A percentile compares a stretch with the other conserved stretches of the same genome.
Conservation (phyloP, 1,140 invertebrate genomes). For the Orussus abietinus region DNA sequence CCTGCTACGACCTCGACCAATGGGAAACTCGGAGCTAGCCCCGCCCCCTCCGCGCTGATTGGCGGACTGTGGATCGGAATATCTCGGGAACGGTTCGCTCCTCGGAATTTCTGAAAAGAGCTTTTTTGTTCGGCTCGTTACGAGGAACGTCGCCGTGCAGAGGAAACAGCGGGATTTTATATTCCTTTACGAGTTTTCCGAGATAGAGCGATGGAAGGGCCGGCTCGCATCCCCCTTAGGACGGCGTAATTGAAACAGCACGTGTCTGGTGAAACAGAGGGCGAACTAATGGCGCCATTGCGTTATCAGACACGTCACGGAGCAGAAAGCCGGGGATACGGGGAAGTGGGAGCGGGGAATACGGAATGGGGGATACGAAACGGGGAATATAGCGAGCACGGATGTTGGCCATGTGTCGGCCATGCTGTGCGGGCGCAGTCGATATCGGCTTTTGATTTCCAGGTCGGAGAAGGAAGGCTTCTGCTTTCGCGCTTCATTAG, state of each 20-base stretch:
- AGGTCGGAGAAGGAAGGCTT: no score
- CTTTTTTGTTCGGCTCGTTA: no score
- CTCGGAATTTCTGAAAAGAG: no score
- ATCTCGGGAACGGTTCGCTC: no score
- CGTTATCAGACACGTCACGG: conserved; percentile 23
- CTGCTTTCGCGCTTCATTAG: no score
- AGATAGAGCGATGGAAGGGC: conserved; percentile 3
- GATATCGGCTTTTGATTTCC: conserved; percentile 20
- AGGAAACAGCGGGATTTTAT: conserved; percentile 6
- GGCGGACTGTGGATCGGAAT: no score
- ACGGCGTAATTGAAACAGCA: conserved; percentile 30
- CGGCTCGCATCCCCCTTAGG: conserved; percentile 20
- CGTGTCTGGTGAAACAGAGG: conserved; percentile 26
- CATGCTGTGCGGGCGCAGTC: conserved; percentile 19
- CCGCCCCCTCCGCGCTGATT: no score
- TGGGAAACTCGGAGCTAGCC: no score
- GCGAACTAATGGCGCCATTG: conserved; percentile 28
- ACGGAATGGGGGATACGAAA: conserved; percentile 7
- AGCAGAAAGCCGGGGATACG: conserved; percentile 6
- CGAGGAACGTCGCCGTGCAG: conserved; percentile 9
- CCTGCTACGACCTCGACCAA: no score
- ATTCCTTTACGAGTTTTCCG: not conserved
- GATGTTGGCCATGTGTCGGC: not conserved
- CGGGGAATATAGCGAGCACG: not conserved
- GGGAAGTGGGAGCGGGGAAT: conserved; percentile 5